phyloP scores from a whole-genome alignment of 2,797 vertebrate species.

The Brachymystax lenok region DNA sequence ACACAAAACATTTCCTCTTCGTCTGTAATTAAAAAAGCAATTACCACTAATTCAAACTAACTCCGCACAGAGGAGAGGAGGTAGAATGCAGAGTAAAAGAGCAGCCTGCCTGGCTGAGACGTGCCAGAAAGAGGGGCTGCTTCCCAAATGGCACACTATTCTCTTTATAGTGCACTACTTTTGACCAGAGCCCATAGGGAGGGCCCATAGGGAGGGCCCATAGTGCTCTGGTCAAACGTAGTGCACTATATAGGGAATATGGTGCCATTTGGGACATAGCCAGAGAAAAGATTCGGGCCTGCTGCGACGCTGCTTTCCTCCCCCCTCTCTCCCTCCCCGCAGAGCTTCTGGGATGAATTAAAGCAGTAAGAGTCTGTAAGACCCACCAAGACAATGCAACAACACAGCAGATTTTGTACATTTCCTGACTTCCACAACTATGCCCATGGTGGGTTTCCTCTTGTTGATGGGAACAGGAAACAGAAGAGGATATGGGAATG shows the following conservation, averaged over 20 bases:
- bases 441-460: background rate
- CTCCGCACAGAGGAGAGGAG: slow-evolving; percentile 31
- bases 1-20: slow-evolving; percentile 44
- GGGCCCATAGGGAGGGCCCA: too few species aligned
- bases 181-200: too few species aligned
- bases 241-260: too few species aligned
- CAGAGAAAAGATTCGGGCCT: slow-evolving; percentile 31
- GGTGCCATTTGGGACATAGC: background rate
- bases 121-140: background rate
- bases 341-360: slow-evolving; percentile 48
- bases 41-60: slow-evolving; percentile 59
- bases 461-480: slow-evolving; percentile 47
- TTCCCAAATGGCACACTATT: too few species aligned
- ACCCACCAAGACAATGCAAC: slow-evolving; percentile 33
- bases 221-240: too few species aligned
- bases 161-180: too few species aligned
- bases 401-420: slow-evolving; percentile 31
- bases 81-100: background rate
- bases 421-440: slow-evolving; percentile 52
- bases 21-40: slow-evolving; percentile 72
- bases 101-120: slow-evolving; percentile 27
- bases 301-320: background rate
- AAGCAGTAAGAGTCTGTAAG: slow-evolving; percentile 25
- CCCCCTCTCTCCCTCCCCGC: slow-evolving; percentile 33
- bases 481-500: slow-evolving; percentile 22